Conservation (phyloP, 2,888 invertebrate genomes). For the Rosalia funebris region DNA sequence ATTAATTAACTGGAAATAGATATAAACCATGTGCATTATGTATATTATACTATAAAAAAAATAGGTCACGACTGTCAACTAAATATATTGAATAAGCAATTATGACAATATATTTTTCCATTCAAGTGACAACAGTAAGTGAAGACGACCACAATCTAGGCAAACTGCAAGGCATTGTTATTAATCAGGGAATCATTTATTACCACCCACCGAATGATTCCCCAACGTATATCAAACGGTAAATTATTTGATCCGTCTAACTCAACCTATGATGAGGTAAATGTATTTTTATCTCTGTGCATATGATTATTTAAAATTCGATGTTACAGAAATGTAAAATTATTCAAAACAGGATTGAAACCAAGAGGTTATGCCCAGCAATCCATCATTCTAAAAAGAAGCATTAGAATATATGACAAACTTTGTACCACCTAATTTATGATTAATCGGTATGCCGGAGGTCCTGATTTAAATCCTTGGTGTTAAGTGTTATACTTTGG, state of each 20-base stretch:
- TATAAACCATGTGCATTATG: too few species aligned
- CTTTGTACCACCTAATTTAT: conserved; percentile 10
- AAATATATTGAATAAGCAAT: too few species aligned
- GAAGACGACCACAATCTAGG: too few species aligned
- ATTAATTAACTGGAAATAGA: too few species aligned
- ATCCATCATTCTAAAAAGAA: conserved; percentile 11
- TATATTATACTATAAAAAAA: too few species aligned
- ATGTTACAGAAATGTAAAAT: conserved; percentile 20
- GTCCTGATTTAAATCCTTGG: conserved; percentile 12
- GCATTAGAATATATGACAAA: conserved; percentile 9
- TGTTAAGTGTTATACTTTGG: conserved; percentile 12
- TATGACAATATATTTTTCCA: too few species aligned
- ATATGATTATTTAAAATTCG: conserved; percentile 11
- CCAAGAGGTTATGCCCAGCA: neutral
- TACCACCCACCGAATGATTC: conserved; percentile 2
- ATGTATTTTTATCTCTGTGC: neutral
- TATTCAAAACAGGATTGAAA: conserved; percentile 18
- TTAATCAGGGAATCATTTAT: conserved; percentile 19
- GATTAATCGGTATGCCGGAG: conserved; percentile 12
- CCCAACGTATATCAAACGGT: neutral
- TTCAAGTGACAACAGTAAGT: too few species aligned
- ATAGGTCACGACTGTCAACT: too few species aligned
- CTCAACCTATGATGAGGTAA: conserved; percentile 12
- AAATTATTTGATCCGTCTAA: conserved; percentile 1
- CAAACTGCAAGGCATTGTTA: too few species aligned